These are phyloP conservation scores for Leucophenga varia DNA, from an alignment of 1,140 invertebrate genomes.

Conservation along the genomic window DNA sequence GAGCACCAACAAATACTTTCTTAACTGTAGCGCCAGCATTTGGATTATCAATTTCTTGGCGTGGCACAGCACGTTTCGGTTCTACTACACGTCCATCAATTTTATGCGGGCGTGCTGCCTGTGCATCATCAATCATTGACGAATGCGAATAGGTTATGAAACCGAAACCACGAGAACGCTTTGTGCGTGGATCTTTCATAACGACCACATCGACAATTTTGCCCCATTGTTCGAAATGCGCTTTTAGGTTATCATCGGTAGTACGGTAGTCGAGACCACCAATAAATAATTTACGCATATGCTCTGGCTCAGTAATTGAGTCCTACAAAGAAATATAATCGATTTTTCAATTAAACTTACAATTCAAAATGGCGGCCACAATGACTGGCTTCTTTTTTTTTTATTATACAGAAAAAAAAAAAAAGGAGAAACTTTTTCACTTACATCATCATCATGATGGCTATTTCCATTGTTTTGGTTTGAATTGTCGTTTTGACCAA, in stretches of 20 bases:
- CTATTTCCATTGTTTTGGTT: constrained; percentile 47
- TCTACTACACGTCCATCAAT: constrained; percentile 85
- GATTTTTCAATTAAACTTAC: constrained; percentile 29
- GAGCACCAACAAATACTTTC: constrained; percentile 90
- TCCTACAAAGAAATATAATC: constrained; percentile 35
- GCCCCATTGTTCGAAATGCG: constrained; percentile 96
- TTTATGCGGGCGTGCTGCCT: constrained; percentile 76
- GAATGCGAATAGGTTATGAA: constrained; percentile 93
- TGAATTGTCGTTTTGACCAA: constrained; percentile 32
- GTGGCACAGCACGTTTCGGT: constrained; percentile 94
- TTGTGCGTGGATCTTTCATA: constrained; percentile 96
- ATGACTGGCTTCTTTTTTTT: constrained; percentile 15
- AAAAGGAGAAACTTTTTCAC: constrained; percentile 13
- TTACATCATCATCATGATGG: constrained; percentile 48
- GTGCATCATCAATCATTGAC: constrained; percentile 95
- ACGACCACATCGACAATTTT: constrained; percentile 97
- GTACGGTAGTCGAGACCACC: constrained; percentile 96
- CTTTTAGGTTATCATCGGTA: constrained; percentile 91
- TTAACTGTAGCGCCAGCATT: constrained; percentile 93
- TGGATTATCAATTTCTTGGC: constrained; percentile 86
- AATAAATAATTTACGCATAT: constrained; percentile 94
- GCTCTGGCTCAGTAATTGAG: constrained; percentile 76
- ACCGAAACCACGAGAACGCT: constrained; percentile 92
- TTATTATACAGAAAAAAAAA: not conserved
- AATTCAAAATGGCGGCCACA: constrained; percentile 49